Evolutionary conservation across 2,888 invertebrate genomes (phyloP).

Genomic region (Electrophaes corylata): DNA sequence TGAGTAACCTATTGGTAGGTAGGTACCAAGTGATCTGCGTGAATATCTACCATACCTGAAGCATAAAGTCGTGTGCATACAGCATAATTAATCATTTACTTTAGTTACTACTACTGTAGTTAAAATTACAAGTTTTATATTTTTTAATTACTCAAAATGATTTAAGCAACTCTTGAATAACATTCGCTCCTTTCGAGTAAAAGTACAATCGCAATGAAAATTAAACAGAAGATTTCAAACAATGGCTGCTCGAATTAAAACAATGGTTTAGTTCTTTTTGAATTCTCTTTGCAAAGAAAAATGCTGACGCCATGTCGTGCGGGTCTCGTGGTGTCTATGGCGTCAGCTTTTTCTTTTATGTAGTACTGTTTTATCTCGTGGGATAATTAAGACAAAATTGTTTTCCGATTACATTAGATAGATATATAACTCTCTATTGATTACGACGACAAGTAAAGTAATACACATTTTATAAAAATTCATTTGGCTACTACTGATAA

Average conservation of each 20-base stretch:
- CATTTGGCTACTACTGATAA: too few relatives aligned
- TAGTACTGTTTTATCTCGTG: background rate
- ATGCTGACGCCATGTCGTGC: slow-evolving; percentile 17
- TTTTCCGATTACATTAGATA: background rate
- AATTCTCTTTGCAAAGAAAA: slow-evolving; percentile 22
- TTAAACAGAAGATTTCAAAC: slow-evolving; percentile 16
- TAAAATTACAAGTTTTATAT: too few relatives aligned
- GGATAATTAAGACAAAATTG: slow-evolving; percentile 13
- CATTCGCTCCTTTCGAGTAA: background rate
- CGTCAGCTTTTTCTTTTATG: slow-evolving; percentile 10
- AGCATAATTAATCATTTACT: too few relatives aligned
- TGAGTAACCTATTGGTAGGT: too few relatives aligned
- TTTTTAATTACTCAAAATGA: too few relatives aligned
- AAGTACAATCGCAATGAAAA: slow-evolving; percentile 9
- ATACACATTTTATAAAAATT: too few relatives aligned
- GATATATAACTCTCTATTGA: too few relatives aligned
- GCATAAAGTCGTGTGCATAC: too few relatives aligned
- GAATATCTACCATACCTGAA: too few relatives aligned
- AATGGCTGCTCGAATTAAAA: slow-evolving; percentile 23
- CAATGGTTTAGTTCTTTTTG: slow-evolving; percentile 23
- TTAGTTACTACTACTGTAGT: too few relatives aligned
- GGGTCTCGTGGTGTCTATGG: slow-evolving; percentile 3
- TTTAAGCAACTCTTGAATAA: background rate
- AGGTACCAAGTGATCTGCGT: too few relatives aligned
- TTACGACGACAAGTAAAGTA: too few relatives aligned